Conservation (phyloP, 2,888 invertebrate genomes). For the Hypomecis atomaria region DNA sequence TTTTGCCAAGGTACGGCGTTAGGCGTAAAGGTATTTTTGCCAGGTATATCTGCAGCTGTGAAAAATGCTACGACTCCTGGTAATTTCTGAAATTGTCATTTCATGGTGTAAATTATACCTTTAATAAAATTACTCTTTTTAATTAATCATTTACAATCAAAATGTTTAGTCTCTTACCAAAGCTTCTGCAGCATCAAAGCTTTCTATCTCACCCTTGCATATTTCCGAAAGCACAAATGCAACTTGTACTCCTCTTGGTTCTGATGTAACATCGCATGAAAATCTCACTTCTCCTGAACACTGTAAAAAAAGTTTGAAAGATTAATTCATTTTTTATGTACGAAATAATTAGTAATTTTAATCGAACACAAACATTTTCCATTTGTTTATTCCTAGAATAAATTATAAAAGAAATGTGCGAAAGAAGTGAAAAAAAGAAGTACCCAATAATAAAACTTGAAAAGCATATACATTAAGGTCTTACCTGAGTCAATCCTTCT, state of each 20-base stretch:
- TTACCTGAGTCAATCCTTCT: constrained; percentile 85
- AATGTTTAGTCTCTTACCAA: constrained; percentile 73
- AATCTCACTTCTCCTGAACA: constrained; percentile 89
- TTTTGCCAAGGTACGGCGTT: constrained; percentile 63
- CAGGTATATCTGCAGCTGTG: constrained; percentile 88
- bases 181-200: constrained; percentile 85
- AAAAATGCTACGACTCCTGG: constrained; percentile 88
- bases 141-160: too few relatives aligned
- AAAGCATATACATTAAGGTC: not conserved
- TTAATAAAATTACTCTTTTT: not conserved
- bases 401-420: too few relatives aligned
- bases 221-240: constrained; percentile 85
- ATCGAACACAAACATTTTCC: too few relatives aligned
- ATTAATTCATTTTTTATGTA: too few relatives aligned
- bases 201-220: constrained; percentile 83
- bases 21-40: constrained; percentile 85
- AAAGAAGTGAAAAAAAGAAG: too few relatives aligned
- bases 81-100: constrained; percentile 76
- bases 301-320: constrained; percentile 7
- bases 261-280: constrained; percentile 84
- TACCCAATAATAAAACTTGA: too few relatives aligned
- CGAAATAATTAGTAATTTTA: too few relatives aligned
- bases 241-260: constrained; percentile 87
- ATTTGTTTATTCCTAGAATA: too few relatives aligned
- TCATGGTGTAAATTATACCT: not conserved